Evolutionary conservation across 2,797 vertebrate genomes (phyloP), one percentile per base, ranked within the genome.

Genomic region (Phalloptychus januarius): DNA sequence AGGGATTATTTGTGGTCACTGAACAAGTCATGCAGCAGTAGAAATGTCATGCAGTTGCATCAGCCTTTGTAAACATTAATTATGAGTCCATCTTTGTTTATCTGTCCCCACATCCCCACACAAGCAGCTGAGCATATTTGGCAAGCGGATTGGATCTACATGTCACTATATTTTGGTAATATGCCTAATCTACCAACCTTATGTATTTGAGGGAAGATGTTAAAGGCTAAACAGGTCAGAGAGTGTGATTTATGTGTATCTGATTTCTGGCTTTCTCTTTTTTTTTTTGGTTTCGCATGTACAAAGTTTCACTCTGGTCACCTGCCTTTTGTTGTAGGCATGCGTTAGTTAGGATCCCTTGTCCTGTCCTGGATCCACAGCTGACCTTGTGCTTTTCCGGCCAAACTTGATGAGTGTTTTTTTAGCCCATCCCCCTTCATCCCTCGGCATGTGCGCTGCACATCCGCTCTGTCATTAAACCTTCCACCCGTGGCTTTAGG

Each of bases 121-220:
- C 90, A 92, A 93, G 95, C 96, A 97, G 96, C 95, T 97, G 96
- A 95, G 95, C 95, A 94, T 95, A 96, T 95, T 97, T 96, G 94
- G 95, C 94, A 87, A 92, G 93, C 93, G 92, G 95, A 97, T 96
- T 96, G 95, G 93, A 92, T 94, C 94, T 93, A 89, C 90, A 82
- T 88, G 89, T 92, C 89, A 92, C 91, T 92, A 94, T 93, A 91
- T 94, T 94, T 94, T 89, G 85, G 88, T 87, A 87, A 92, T 94
- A 88, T 92, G 87, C 90, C 85, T 93, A 79, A 90, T 85, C 86
- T 86, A 80, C 79, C 72, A 79, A 84, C 87, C 84, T 82, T 2
- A 13, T 73, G 77, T 86, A 65, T 92, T 92, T 90, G 85, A 86
- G 78, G 81, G 80, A 86, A 86, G 74, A 83, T 79, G 80, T 83